Conservation (phyloP, 53 echinoderm and acorn worm genomes). For the Henricia sp. region DNA sequence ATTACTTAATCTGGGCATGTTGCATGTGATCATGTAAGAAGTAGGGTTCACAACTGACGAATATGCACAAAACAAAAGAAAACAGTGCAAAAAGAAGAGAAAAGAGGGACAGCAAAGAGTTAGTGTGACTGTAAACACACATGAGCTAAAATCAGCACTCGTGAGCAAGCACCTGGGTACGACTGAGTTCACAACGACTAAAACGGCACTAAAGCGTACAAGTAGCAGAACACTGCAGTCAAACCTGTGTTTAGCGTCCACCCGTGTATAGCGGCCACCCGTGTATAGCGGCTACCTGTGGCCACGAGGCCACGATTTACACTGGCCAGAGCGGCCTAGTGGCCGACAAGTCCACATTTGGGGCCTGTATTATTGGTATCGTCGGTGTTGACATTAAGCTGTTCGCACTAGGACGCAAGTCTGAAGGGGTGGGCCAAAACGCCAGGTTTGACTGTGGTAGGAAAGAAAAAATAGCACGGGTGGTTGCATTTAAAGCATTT, state of each 20-base stretch:
- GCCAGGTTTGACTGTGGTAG: constrained; percentile 31
- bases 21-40: neutral
- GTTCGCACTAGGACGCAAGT: constrained; percentile 3
- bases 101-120: neutral
- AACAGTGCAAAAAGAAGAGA: neutral
- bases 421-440: constrained; percentile 18
- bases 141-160: neutral
- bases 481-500: constrained; percentile 14
- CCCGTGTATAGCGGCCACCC: neutral
- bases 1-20: neutral
- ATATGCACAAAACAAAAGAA: neutral
- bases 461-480: neutral
- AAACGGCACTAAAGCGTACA: neutral
- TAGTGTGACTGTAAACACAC: neutral
- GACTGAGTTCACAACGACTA: neutral
- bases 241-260: constrained; percentile 23
- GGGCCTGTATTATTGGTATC: neutral
- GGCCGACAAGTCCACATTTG: neutral
- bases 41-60: neutral
- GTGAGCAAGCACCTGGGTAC: neutral
- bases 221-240: constrained; percentile 18
- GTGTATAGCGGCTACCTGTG: too few relatives aligned
- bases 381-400: constrained; percentile 18
- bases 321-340: neutral
- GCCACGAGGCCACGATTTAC: too few relatives aligned